Evolutionary conservation across 2,888 invertebrate species (phyloP), one percentile per base, ranked within the genome.

Genomic region (Pristionchus exspectatus): DNA sequence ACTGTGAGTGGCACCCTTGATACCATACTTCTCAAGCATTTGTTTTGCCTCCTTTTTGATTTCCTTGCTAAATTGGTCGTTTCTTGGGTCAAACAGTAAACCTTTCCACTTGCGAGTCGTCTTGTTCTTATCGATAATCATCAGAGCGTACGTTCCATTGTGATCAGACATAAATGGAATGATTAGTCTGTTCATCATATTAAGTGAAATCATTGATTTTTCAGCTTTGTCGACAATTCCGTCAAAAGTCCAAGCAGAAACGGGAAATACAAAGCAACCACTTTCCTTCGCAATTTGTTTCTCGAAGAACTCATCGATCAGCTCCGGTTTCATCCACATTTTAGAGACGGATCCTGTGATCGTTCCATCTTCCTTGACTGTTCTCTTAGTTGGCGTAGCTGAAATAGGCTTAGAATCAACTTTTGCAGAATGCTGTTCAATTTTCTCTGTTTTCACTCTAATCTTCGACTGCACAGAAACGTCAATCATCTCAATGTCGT

Each of bases 291-390:
- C 77, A 50, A 44, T 50, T 2, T n/a, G 44, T n/a, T 77, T 50
- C 77, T 77, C 77, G 50, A 44, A 77, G 14, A 77, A 77, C 2
- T 44, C n/a, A 50, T 77, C 77, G 16, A 77, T 77, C 14, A 50
- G 14, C 14, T 77, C 77, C 27, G 50, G 44, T 16, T 21, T 27
- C 77, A 77, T 77, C 10, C n/a, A n/a, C 77, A 77, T 50, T 10
- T 77, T 44, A 21, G 33, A 21, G 24, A 5, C 7, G 10, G n/a
- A 2, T 44, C 16, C n/a, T n/a, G n/a, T n/a, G n/a, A n/a, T n/a
- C n/a, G n/a, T n/a, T n/a, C n/a, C n/a, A 10, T 27, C 27, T n/a
- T 16, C 27, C 69, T 69, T 27, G 4, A 10, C 5, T n/a, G n/a
- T 69, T 16, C 3, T 30, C 27, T n/a, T n/a, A n/a, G n/a, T n/a